Percentiles rank a stretch among this genome's conserved stretches.
phyloP scores from a whole-genome alignment of 2,888 invertebrate genomes.

The Ormyrus labotus region DNA sequence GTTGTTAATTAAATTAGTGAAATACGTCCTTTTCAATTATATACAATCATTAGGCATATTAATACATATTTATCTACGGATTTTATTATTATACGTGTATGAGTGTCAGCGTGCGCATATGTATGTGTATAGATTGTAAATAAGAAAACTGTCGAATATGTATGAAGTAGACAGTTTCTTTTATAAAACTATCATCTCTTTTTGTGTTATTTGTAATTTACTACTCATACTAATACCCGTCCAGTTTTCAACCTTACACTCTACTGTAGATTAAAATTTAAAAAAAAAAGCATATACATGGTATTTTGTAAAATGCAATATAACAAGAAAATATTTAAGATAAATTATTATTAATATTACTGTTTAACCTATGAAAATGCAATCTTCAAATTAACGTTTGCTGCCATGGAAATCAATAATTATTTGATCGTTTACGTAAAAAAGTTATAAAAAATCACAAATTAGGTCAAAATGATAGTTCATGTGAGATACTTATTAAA shows the following conservation, averaged over 20 bases:
- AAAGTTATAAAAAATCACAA: constrained; percentile 11
- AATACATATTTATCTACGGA: constrained; percentile 54
- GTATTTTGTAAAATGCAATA: constrained; percentile 19
- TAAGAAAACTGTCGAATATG: constrained; percentile 30
- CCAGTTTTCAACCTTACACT: constrained; percentile 19
- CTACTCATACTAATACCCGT: constrained; percentile 18
- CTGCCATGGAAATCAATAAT: constrained; percentile 18
- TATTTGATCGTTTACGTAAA: constrained; percentile 17
- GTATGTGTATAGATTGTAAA: constrained; percentile 20
- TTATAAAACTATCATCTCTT: constrained; percentile 21
- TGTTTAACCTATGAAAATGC: constrained; percentile 33
- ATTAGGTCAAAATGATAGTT: constrained; percentile 12
- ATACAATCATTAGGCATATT: constrained; percentile 60
- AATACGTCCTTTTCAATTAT: constrained; percentile 64
- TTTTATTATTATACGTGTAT: constrained; percentile 44
- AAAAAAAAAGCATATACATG: constrained; percentile 34
- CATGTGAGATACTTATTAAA: constrained; percentile 1
- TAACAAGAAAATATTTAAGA: constrained; percentile 37
- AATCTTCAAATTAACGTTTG: constrained; percentile 31
- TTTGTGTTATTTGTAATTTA: constrained; percentile 2
- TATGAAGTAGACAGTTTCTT: constrained; percentile 41
- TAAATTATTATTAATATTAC: constrained; percentile 20
- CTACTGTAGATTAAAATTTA: constrained; percentile 7
- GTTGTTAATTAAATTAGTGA: constrained; percentile 64
- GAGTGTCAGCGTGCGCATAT: constrained; percentile 5